Conservation (phyloP, 2,797 vertebrate species). For the Fratercula arctica region DNA sequence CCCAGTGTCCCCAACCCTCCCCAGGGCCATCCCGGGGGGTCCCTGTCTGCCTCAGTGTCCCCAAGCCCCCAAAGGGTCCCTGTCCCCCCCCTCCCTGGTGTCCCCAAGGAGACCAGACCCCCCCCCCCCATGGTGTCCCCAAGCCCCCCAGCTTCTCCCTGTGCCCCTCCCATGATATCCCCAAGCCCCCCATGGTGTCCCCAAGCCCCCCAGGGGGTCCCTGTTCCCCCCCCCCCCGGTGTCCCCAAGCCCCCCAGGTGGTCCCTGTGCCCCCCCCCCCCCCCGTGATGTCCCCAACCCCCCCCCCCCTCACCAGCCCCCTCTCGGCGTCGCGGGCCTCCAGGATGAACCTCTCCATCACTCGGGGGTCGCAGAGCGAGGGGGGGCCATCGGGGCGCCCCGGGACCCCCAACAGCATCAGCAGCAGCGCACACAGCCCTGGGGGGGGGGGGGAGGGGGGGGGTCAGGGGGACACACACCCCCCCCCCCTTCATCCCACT, state of each 20-base stretch:
- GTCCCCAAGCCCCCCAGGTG: neutral
- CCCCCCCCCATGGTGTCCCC: no score
- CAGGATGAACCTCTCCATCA: neutral
- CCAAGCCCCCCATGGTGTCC: neutral
- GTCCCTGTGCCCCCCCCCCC: neutral
- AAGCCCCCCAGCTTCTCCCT: no score
- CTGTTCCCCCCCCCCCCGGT: neutral
- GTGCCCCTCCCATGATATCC: no score
- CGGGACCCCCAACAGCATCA: neutral
- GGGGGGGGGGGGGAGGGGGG: neutral
- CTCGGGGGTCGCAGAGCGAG: neutral
- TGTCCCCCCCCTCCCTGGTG: neutral
- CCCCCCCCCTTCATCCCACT: neutral
- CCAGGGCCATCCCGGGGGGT: no score
- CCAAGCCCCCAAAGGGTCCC: no score
- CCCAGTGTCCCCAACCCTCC: no score
- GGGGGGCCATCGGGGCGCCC: neutral
- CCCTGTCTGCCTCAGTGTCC: no score
- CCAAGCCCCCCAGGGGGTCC: neutral
- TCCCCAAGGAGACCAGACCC: no score
- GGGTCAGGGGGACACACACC: no score
- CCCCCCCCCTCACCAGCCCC: neutral
- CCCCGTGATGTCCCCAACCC: neutral
- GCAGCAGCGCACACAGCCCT: neutral
- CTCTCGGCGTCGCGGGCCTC: neutral